Evolutionary conservation across 1,140 invertebrate species (phyloP).

Genomic region (Dendrolimus kikuchii): DNA sequence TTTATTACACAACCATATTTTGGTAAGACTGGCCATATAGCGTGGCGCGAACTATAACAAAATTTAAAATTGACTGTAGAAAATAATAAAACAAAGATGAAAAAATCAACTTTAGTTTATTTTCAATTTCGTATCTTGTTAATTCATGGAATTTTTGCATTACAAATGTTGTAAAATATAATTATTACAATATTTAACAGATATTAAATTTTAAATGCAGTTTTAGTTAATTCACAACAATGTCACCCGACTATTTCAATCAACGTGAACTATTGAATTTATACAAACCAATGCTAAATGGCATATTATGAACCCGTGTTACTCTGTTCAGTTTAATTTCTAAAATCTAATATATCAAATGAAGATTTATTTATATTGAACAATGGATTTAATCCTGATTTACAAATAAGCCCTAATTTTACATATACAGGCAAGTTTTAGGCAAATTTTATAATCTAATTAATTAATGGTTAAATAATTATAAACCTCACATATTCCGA

Average conservation of each 20-base stretch:
- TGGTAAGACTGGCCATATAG: no score
- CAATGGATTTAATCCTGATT: conserved; percentile 45
- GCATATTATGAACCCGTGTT: background rate
- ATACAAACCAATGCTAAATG: background rate
- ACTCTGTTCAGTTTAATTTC: conserved; percentile 11
- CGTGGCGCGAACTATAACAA: background rate
- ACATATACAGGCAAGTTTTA: conserved; percentile 56
- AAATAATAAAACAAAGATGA: conserved; percentile 21
- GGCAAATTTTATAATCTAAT: conserved; percentile 27
- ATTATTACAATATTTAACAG: conserved; percentile 59
- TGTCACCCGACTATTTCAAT: conserved; percentile 53
- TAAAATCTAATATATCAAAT: conserved; percentile 28
- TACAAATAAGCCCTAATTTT: conserved; percentile 42
- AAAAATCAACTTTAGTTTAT: conserved; percentile 70
- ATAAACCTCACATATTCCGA: no score
- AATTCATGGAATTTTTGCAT: conserved; percentile 62
- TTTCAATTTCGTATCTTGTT: conserved; percentile 59
- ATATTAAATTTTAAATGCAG: conserved; percentile 68
- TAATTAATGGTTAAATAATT: no score
- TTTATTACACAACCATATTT: no score
- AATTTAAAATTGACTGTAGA: background rate
- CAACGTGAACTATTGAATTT: conserved; percentile 19
- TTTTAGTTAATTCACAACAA: conserved; percentile 47
- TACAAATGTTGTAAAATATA: conserved; percentile 67
- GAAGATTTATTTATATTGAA: conserved; percentile 20